Evolutionary conservation across 2,888 invertebrate species (phyloP).

Genomic region (Tricholauxania praeusta): DNA sequence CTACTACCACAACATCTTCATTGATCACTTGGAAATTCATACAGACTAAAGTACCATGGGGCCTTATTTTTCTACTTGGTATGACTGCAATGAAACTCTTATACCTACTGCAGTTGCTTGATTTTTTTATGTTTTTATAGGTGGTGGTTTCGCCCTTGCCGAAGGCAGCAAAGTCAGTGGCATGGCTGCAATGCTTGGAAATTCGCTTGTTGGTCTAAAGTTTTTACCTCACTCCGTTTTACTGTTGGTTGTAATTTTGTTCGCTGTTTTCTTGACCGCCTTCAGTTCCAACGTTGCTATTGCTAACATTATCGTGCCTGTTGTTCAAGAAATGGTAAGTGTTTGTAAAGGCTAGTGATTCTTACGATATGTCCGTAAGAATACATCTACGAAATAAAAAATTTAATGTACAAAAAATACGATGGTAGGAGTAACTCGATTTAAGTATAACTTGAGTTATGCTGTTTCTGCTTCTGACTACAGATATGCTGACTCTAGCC

Average conservation of each 20-base stretch:
- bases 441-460: no score
- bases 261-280: conserved; percentile 86
- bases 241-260: conserved; percentile 80
- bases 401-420: background rate
- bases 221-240: conserved; percentile 75
- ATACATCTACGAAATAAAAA: no score
- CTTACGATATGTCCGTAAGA: background rate
- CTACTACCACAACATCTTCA: conserved; percentile 75
- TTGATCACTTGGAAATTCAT: conserved; percentile 88
- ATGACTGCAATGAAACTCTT: conserved; percentile 3
- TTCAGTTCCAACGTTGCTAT: conserved; percentile 93
- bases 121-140: conserved; percentile 56
- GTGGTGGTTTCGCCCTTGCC: conserved; percentile 93
- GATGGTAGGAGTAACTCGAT: background rate
- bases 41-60: conserved; percentile 91
- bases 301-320: conserved; percentile 88
- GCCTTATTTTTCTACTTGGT: conserved; percentile 85
- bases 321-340: conserved; percentile 81
- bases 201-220: conserved; percentile 75
- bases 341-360: background rate
- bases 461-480: no score
- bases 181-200: conserved; percentile 81
- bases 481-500: no score
- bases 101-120: background rate
- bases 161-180: conserved; percentile 85